A percentile compares a stretch with the other conserved stretches of the same genome.
These are phyloP conservation scores for Zeugodacus cucurbitae DNA, from an alignment of 1,140 invertebrate species.

Conservation along the genomic window DNA sequence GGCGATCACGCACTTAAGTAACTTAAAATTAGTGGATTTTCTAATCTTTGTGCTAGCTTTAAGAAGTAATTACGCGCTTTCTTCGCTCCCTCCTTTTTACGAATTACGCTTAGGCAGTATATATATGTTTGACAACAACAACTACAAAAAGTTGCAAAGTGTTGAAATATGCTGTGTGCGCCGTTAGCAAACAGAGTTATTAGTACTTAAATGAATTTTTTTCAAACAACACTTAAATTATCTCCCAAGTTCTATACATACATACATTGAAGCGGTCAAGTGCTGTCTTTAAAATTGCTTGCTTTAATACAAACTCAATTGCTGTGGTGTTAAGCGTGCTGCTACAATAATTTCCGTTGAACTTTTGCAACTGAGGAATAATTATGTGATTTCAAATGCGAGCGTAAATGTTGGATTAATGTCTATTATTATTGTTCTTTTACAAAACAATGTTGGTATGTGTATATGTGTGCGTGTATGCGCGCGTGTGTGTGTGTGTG, in stretches of 20 bases:
- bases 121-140: background rate
- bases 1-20: constrained; percentile 33
- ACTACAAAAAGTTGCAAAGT: background rate
- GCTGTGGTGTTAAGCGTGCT: background rate
- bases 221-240: background rate
- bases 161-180: background rate
- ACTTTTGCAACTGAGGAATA: background rate
- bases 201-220: background rate
- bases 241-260: background rate
- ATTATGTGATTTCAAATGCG: background rate
- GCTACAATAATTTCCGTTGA: background rate
- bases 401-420: background rate
- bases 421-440: background rate
- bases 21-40: constrained; percentile 31
- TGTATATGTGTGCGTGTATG: background rate
- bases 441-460: background rate
- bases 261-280: background rate
- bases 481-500: background rate
- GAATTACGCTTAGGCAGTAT: background rate
- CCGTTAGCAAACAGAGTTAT: background rate
- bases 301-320: background rate
- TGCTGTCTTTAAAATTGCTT: background rate
- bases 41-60: constrained; percentile 7
- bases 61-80: background rate
- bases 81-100: background rate